A percentile compares a stretch with the other conserved stretches of the same genome.
Evolutionary conservation across 2,797 vertebrate genomes (phyloP).

Genomic region (Emydoidea blandingii): DNA sequence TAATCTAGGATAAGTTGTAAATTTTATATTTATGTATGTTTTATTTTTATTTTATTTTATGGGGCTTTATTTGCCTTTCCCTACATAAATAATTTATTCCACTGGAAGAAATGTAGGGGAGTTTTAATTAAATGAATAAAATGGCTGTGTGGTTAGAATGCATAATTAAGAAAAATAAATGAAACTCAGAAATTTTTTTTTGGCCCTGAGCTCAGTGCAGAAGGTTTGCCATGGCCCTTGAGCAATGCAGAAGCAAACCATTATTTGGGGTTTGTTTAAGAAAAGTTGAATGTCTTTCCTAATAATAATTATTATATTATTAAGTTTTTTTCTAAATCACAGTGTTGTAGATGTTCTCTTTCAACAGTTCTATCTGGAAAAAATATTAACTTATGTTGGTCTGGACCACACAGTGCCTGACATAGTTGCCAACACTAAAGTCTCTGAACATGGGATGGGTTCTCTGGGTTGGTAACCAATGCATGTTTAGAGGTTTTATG

Average conservation of each 20-base stretch:
- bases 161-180: conserved; percentile 44
- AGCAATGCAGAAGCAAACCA: conserved; percentile 38
- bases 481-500: neutral
- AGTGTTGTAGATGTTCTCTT: conserved; percentile 66
- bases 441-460: neutral
- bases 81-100: conserved; percentile 50
- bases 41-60: neutral
- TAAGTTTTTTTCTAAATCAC: conserved; percentile 56
- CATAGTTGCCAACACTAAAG: conserved; percentile 73
- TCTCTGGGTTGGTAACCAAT: neutral
- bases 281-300: conserved; percentile 66
- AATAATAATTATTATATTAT: conserved; percentile 59
- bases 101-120: conserved; percentile 48
- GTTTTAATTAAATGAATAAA: conserved; percentile 56
- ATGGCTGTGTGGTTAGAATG: conserved; percentile 47
- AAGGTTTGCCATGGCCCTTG: conserved; percentile 30
- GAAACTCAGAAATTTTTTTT: neutral
- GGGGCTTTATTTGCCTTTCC: conserved; percentile 43
- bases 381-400: conserved; percentile 47
- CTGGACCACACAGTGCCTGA: conserved; percentile 66
- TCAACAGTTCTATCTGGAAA: conserved; percentile 60
- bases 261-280: conserved; percentile 25
- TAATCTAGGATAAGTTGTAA: conserved; percentile 49
- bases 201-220: conserved; percentile 37
- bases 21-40: conserved; percentile 31